These are phyloP conservation scores for Nemotelus nigrinus DNA, from an alignment of 2,888 invertebrate genomes.

Conservation along the genomic window DNA sequence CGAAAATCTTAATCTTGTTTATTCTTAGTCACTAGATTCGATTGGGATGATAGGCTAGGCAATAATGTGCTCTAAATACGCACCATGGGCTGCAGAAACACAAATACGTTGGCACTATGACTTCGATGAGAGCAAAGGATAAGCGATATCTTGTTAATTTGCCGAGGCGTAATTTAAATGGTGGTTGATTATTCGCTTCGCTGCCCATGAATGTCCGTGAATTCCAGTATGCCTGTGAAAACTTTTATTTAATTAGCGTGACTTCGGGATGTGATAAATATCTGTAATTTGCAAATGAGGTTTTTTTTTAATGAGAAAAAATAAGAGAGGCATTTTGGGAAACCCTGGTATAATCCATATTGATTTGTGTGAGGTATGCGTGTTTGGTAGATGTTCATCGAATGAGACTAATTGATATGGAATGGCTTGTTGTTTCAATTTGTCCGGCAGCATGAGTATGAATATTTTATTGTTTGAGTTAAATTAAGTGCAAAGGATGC, in stretches of 20 bases:
- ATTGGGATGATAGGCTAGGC: neutral
- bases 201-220: slow-evolving; percentile 26
- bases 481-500: no score
- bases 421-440: no score
- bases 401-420: no score
- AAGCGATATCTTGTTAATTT: slow-evolving; percentile 27
- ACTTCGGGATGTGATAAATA: slow-evolving; percentile 43
- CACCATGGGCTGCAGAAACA: neutral
- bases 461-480: no score
- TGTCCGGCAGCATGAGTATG: no score
- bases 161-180: neutral
- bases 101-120: neutral
- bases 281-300: slow-evolving; percentile 31
- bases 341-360: no score
- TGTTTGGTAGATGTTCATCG: no score
- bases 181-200: slow-evolving; percentile 5
- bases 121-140: neutral
- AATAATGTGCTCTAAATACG: neutral
- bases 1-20: slow-evolving; percentile 26
- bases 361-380: no score
- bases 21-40: slow-evolving; percentile 5
- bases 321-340: no score
- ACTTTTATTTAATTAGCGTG: slow-evolving; percentile 47
- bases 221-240: neutral
- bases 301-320: neutral